phyloP scores from a whole-genome alignment of 2,888 invertebrate species.

The Drosophila pseudotakahashii region DNA sequence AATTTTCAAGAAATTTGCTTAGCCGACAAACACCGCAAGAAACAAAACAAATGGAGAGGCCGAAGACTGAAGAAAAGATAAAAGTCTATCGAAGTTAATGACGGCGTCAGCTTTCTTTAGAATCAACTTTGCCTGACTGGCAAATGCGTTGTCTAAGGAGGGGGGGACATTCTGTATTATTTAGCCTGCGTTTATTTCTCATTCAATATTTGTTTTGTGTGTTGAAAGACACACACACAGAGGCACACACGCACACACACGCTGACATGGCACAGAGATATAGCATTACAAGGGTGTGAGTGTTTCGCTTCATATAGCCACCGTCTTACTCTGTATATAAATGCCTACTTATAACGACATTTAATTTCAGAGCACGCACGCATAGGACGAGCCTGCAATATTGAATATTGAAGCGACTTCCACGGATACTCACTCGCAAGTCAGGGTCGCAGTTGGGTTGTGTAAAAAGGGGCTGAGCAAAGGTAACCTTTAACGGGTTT shows the following conservation, averaged over 20 bases:
- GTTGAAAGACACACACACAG: constrained; percentile 51
- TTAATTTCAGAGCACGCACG: constrained; percentile 73
- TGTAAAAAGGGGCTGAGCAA: neutral
- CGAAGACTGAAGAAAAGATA: constrained; percentile 4
- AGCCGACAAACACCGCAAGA: constrained; percentile 1
- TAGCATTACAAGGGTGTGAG: constrained; percentile 13
- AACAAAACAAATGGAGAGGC: constrained; percentile 13
- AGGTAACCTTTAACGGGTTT: neutral
- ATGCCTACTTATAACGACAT: constrained; percentile 76
- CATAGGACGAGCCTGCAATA: constrained; percentile 62
- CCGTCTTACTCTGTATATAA: constrained; percentile 67
- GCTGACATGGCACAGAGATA: constrained; percentile 18
- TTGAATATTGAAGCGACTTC: constrained; percentile 65
- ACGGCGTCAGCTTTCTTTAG: constrained; percentile 52
- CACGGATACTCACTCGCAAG: constrained; percentile 19
- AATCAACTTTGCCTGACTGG: constrained; percentile 35
- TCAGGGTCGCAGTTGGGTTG: constrained; percentile 12
- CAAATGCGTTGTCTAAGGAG: constrained; percentile 18
- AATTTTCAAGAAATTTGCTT: neutral
- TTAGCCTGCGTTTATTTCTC: constrained; percentile 67
- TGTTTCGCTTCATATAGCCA: constrained; percentile 32
- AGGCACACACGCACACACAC: constrained; percentile 2
- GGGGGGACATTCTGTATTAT: constrained; percentile 48
- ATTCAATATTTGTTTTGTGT: constrained; percentile 74
- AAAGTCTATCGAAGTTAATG: constrained; percentile 48